A percentile compares a stretch with the other conserved stretches of the same genome.
Conservation (phyloP, 2,113 vertebrate genomes). For the Tylochromis polylepis region DNA sequence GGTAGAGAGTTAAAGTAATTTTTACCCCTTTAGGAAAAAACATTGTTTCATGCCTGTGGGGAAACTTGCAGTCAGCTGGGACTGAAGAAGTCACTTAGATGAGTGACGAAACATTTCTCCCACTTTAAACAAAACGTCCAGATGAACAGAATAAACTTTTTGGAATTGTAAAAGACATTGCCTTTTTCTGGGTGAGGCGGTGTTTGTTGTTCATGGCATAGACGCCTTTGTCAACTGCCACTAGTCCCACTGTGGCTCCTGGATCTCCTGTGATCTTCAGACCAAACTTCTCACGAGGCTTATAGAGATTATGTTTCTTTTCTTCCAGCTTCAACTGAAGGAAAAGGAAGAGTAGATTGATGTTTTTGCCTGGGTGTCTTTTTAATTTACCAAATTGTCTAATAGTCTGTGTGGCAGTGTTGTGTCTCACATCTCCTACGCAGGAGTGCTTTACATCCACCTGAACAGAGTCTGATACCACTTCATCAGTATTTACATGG, state of each 20-base stretch:
- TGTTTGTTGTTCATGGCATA: conserved; percentile 70
- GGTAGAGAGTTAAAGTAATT: too few relatives aligned
- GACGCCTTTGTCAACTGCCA: conserved; percentile 76
- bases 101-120: too few relatives aligned
- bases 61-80: neutral
- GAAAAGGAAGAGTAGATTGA: neutral
- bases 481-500: conserved; percentile 45
- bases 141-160: neutral
- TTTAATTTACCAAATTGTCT: neutral
- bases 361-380: neutral
- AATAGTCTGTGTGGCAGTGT: neutral
- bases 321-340: conserved; percentile 54
- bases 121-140: neutral
- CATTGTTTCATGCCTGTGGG: neutral
- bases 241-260: conserved; percentile 66
- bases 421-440: conserved; percentile 63
- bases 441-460: conserved; percentile 68
- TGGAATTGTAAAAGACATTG: neutral
- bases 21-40: too few relatives aligned
- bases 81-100: neutral
- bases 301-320: fast-evolving
- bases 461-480: conserved; percentile 77
- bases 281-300: neutral
- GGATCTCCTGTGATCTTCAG: conserved; percentile 66
- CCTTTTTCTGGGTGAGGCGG: conserved; percentile 74